Percentiles rank a stretch among this genome's conserved stretches.
Conservation (phyloP, 2,888 invertebrate genomes). For the Pristionchus maxplancki region DNA sequence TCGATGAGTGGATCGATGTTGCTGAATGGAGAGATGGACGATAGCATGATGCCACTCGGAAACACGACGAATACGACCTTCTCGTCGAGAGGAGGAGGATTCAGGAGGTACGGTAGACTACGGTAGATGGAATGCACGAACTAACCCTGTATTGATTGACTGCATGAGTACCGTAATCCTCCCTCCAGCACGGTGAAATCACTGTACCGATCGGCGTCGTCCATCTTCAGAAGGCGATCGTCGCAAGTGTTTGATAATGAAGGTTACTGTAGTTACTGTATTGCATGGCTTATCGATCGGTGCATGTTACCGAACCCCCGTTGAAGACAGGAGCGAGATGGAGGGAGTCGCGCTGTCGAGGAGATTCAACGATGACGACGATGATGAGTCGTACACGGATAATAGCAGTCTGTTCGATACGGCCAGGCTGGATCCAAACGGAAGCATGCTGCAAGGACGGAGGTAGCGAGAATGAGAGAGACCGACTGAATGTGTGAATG, state of each 20-base stretch:
- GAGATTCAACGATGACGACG: background rate
- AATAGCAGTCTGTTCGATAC: background rate
- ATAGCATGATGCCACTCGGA: constrained; percentile 31
- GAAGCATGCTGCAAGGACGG: background rate
- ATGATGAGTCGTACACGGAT: background rate
- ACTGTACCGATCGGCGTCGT: background rate
- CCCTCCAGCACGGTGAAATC: background rate
- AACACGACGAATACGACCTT: constrained; percentile 34
- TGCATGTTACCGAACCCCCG: background rate
- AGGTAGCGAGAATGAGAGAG: background rate
- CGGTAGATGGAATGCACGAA: background rate
- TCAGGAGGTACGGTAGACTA: constrained; percentile 11
- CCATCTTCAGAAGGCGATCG: background rate
- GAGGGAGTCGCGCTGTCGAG: background rate
- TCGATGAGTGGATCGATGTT: constrained; percentile 19
- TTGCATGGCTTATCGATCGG: background rate
- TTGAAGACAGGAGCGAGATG: background rate
- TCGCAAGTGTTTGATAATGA: background rate
- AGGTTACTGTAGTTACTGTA: background rate
- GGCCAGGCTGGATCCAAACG: background rate
- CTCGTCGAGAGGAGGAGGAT: constrained; percentile 39
- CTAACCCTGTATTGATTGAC: background rate
- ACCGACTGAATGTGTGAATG: background rate
- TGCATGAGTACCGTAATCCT: background rate
- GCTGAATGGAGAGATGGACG: background rate